phyloP scores from a whole-genome alignment of 2,888 invertebrate species.

The Octonoba sinensis region DNA sequence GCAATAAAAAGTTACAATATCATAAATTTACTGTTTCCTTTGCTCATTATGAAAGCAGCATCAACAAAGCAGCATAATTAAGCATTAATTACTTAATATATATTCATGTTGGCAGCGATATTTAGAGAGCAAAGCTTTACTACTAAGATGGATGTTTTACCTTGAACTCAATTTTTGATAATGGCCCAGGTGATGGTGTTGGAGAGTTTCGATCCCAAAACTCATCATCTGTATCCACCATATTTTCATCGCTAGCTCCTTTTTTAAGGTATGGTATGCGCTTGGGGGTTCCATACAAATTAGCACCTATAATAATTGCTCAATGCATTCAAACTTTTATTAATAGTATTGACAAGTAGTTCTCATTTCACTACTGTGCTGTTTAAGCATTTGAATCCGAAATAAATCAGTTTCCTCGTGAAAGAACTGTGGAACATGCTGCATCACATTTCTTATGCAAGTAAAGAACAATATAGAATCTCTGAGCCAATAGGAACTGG shows the following conservation, averaged over 20 bases:
- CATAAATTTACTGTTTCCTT: too few relatives aligned
- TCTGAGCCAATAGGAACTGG: too few relatives aligned
- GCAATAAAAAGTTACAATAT: too few relatives aligned
- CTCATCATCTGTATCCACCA: conserved; percentile 61
- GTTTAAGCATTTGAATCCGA: background rate
- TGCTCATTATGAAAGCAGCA: too few relatives aligned
- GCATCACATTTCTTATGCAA: too few relatives aligned
- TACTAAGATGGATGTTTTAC: background rate
- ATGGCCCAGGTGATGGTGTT: conserved; percentile 57
- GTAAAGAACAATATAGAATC: too few relatives aligned
- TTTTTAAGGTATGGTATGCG: conserved; percentile 35
- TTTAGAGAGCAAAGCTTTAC: too few relatives aligned
- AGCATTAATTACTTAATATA: too few relatives aligned
- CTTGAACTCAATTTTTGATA: conserved; percentile 47
- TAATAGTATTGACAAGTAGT: background rate
- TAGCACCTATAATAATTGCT: conserved; percentile 7
- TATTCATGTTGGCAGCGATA: too few relatives aligned
- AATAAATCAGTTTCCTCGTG: background rate
- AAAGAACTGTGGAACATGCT: too few relatives aligned
- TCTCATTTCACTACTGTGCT: background rate
- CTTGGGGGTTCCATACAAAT: conserved; percentile 15
- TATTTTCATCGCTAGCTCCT: conserved; percentile 59
- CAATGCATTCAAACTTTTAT: background rate
- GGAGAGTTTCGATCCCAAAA: conserved; percentile 46
- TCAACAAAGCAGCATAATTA: too few relatives aligned